These are phyloP conservation scores for Willowsia nigromaculata DNA, from an alignment of 2,888 invertebrate species.

Conservation along the genomic window DNA sequence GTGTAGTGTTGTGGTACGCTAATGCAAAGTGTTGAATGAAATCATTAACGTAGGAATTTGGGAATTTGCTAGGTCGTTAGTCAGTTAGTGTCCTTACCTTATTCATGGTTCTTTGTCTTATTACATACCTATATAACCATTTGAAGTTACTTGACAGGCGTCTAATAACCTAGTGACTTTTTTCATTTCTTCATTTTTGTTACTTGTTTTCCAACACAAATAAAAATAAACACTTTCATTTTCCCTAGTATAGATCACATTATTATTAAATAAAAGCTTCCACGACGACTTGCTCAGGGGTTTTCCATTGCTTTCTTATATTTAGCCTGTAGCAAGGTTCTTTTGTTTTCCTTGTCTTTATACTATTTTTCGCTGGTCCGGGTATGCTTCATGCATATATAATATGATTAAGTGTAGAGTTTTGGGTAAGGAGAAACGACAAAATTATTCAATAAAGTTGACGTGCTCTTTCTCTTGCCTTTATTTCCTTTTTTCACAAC, in stretches of 20 bases:
- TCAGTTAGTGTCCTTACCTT: constrained; percentile 1
- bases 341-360: constrained; percentile 10
- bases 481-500: neutral
- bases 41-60: constrained; percentile 15
- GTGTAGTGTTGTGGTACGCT: neutral
- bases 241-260: too few relatives aligned
- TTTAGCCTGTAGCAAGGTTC: neutral
- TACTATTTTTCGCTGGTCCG: neutral
- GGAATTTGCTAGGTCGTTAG: constrained; percentile 63
- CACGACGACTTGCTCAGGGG: too few relatives aligned
- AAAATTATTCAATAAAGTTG: constrained; percentile 54
- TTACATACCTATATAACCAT: too few relatives aligned
- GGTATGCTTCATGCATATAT: constrained; percentile 22
- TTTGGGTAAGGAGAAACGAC: neutral
- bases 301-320: too few relatives aligned
- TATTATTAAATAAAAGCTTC: too few relatives aligned
- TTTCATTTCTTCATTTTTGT: too few relatives aligned
- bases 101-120: neutral
- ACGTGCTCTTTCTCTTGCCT: neutral
- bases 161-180: too few relatives aligned
- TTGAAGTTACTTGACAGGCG: too few relatives aligned
- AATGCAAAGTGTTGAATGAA: constrained; percentile 47
- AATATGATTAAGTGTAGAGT: constrained; percentile 25
- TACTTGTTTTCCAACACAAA: too few relatives aligned
- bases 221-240: too few relatives aligned